These are phyloP conservation scores for Gasteruption jaculator DNA, from an alignment of 2,888 invertebrate genomes.

Conservation along the genomic window DNA sequence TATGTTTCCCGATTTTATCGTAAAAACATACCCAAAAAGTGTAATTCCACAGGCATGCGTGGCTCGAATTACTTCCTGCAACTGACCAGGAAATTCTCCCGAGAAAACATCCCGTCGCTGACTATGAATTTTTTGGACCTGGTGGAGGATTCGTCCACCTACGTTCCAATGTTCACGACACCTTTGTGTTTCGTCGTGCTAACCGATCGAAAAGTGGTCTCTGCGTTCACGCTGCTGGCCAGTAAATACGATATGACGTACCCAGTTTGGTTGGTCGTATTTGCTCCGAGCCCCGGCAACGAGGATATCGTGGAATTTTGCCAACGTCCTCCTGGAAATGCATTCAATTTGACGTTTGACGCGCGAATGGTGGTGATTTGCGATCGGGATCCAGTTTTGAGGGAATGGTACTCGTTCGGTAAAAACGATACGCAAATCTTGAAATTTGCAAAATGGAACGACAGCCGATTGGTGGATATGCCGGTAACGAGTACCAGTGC, in stretches of 20 bases:
- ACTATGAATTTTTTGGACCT: constrained; percentile 11
- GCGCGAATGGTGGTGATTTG: constrained; percentile 32
- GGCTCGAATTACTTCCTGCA: too few species aligned
- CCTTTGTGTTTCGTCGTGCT: constrained; percentile 24
- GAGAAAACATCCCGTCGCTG: constrained; percentile 6
- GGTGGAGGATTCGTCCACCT: constrained; percentile 7
- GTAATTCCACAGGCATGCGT: too few species aligned
- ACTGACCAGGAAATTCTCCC: background rate
- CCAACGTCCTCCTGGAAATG: constrained; percentile 19
- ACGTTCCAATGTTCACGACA: constrained; percentile 8
- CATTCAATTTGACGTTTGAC: constrained; percentile 26
- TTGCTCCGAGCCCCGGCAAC: constrained; percentile 12
- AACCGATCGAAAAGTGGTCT: constrained; percentile 11
- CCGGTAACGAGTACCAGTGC: constrained; percentile 19
- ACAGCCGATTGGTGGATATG: constrained; percentile 11
- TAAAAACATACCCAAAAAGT: too few species aligned
- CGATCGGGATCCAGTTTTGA: constrained; percentile 15
- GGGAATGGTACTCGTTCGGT: constrained; percentile 29
- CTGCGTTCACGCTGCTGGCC: constrained; percentile 17
- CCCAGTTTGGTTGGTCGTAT: constrained; percentile 31
- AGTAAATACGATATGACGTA: constrained; percentile 16
- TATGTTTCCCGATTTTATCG: too few species aligned
- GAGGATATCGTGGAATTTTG: constrained; percentile 16
- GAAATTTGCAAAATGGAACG: constrained; percentile 23
- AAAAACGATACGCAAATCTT: constrained; percentile 15